phyloP scores from a whole-genome alignment of 2,113 vertebrate species.

The Tragelaphus buxtoni region DNA sequence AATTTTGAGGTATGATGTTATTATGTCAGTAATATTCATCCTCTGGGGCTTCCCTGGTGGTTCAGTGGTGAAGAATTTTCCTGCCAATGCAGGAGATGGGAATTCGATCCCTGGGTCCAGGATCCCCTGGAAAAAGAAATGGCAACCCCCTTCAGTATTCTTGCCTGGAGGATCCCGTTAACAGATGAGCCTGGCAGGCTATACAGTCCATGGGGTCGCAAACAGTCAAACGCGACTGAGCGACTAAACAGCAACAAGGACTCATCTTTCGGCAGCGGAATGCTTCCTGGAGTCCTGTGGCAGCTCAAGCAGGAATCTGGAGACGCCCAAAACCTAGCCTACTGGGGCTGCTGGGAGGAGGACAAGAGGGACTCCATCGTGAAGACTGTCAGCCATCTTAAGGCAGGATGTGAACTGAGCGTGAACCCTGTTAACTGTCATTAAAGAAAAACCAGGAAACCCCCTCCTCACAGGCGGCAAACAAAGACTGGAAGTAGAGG shows the following conservation, averaged over 20 bases:
- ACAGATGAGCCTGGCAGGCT: not conserved
- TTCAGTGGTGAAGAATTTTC: not conserved
- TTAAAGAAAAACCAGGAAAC: too few species aligned
- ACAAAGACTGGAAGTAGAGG: not conserved
- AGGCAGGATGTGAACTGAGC: too few species aligned
- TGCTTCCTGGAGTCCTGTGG: not conserved
- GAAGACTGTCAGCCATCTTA: too few species aligned
- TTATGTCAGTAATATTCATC: rapidly evolving
- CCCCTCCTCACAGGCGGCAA: not conserved
- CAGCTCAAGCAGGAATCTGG: not conserved
- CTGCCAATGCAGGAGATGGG: not conserved
- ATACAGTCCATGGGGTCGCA: not conserved
- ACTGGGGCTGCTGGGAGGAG: too few species aligned
- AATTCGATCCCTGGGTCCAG: not conserved
- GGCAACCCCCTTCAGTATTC: not conserved
- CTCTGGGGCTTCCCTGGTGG: not conserved
- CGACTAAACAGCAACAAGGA: not conserved
- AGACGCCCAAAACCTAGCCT: not conserved
- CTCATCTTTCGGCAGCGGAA: not conserved
- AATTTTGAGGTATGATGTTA: not conserved
- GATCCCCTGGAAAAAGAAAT: not conserved
- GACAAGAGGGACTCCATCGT: too few species aligned
- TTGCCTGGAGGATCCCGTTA: not conserved
- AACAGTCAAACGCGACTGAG: not conserved
- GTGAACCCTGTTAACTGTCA: too few species aligned